phyloP scores from a whole-genome alignment of 2,113 vertebrate species.

The Hemiscyllium ocellatum region DNA sequence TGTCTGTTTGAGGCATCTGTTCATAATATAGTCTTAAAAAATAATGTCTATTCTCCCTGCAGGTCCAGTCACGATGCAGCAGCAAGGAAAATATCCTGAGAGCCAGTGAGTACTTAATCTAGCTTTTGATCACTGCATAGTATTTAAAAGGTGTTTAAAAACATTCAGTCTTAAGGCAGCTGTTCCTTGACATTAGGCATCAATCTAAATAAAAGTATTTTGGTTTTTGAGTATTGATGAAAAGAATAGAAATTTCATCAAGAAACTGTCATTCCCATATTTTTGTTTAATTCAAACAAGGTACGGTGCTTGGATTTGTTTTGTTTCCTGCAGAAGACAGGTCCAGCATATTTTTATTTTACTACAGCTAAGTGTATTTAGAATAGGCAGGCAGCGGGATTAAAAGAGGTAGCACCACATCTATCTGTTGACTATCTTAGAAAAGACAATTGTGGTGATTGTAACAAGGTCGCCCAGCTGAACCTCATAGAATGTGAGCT shows the following conservation, averaged over 20 bases:
- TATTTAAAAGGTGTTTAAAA: neutral
- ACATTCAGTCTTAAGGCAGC: neutral
- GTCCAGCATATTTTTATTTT: neutral
- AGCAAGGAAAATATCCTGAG: constrained; percentile 99
- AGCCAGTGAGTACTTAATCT: constrained; percentile 79
- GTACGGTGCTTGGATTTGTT: too few species aligned
- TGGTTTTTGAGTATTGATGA: neutral
- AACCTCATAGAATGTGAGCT: too few species aligned
- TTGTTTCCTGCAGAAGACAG: too few species aligned
- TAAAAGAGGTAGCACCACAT: neutral
- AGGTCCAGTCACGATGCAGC: constrained; percentile 99
- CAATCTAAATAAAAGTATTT: neutral
- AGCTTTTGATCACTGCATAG: neutral
- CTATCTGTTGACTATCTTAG: neutral
- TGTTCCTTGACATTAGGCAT: neutral
- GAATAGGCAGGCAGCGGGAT: neutral
- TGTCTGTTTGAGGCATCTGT: neutral
- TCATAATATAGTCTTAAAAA: neutral
- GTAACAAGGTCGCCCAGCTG: too few species aligned
- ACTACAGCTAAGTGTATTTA: neutral
- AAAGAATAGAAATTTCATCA: neutral
- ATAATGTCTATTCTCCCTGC: constrained; percentile 51
- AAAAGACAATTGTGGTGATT: neutral
- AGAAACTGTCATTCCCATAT: too few species aligned
- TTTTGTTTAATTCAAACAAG: too few species aligned